Percentiles rank a stretch among this genome's conserved stretches.
These are phyloP conservation scores for Danio kyathit DNA, from an alignment of 2,797 vertebrate species.

Conservation along the genomic window DNA sequence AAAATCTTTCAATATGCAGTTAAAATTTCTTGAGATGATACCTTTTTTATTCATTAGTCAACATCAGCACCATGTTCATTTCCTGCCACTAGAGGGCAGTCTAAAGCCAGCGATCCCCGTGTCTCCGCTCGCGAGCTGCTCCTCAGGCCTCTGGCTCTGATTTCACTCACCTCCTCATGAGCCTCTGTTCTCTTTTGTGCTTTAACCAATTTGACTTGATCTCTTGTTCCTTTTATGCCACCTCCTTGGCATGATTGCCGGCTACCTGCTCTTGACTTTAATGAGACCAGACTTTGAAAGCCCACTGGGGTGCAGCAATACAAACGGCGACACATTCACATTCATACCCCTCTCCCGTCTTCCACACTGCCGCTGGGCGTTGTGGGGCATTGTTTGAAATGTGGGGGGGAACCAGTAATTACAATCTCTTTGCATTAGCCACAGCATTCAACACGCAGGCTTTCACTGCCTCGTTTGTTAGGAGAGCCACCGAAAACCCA, in stretches of 20 bases:
- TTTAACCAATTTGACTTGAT: conserved; percentile 58
- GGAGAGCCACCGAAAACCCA: conserved; percentile 8
- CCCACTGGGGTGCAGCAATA: conserved; percentile 32
- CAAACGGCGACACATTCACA: conserved; percentile 26
- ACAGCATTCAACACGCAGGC: conserved; percentile 20
- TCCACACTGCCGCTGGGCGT: conserved; percentile 4
- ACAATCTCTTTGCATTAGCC: conserved; percentile 41
- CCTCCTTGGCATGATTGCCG: conserved; percentile 49
- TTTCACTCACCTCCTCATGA: conserved; percentile 17
- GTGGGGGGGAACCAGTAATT: conserved; percentile 39
- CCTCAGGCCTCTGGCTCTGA: conserved; percentile 31
- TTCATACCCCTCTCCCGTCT: conserved; percentile 36
- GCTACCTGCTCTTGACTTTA: conserved; percentile 47
- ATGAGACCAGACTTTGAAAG: conserved; percentile 45
- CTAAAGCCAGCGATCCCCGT: conserved; percentile 42
- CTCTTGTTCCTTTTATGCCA: conserved; percentile 42
- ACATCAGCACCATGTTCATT: not conserved
- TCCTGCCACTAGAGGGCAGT: conserved; percentile 75
- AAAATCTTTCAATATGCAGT: not conserved
- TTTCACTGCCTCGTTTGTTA: conserved; percentile 3
- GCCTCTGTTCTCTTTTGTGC: conserved; percentile 48
- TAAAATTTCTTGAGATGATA: not conserved
- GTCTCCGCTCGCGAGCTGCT: not conserved
- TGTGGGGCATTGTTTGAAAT: conserved; percentile 38
- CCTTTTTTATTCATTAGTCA: not conserved